Base-by-base conservation (phyloP, 2,888 invertebrate genomes). In the Andrena bicolor region DNA sequence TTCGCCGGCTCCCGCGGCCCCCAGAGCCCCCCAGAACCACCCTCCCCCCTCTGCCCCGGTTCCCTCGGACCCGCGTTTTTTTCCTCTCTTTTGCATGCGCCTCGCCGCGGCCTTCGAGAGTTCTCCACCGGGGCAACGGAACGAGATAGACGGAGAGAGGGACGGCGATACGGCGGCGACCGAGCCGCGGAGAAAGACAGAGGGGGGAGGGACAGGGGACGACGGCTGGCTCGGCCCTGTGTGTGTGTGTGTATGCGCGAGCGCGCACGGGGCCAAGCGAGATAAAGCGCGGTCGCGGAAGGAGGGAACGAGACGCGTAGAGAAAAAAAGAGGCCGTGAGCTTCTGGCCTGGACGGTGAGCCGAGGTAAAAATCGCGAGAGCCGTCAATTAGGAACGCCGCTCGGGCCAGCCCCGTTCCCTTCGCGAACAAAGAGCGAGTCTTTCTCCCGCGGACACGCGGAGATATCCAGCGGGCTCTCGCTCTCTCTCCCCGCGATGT, bases 181-280 rank as follows among this genome's bases (percentile, higher is more conserved):
- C 94, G 94, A 10, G 92, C 90, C 91, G 91, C 94, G 60, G 30
- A 30, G 30, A 94, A 94, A 94, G 94, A 94, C 94, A 94, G 93
- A 94, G 92, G 94, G 94, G 94, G 94, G 94, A 94, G 94, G 94
- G 94, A 94, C 94, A 94, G 94, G 94, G 94, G 41, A 51, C n/a
- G 69, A 32, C 61, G 28, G 72, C 87, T 73, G 69, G 83, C 74
- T 86, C 5, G 41, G 41, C 5, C 16, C 41, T 16, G 41, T 41
- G 41, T 41, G 13, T 10, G 13, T 3, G 35, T 5, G 5, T 1
- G 4, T 0, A 1, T 16, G 13, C 13, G 88, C 82, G 84, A 80
- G 84, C 32, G 79, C 88, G 83, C 86, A 85, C 89, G 83, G 60
- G 20, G 20, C 4, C 35, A 60, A 68, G 35, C 48, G 75, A 94